Base-by-base conservation (phyloP, 2,797 vertebrate genomes). In the Bothrops alternatus region DNA sequence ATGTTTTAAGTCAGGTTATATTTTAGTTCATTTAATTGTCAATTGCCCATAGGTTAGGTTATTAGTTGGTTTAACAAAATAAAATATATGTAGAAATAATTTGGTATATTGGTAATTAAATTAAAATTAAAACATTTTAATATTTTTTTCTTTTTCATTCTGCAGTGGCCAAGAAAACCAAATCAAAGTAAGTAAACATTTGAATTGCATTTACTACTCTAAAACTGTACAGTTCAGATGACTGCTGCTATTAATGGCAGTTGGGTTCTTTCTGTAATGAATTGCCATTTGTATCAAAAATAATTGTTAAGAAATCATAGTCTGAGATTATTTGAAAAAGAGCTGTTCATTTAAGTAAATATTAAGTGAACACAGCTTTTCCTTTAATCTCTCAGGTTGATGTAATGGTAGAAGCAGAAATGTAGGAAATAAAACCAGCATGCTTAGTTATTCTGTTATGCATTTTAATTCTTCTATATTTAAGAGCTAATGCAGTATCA, bases 101-200 rank as follows among this genome's bases (percentile, higher is more conserved):
- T 92, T 57, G 82, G 0, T 42, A 23, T 91, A 32, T 90, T 89
- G 47, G 50, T 1, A 4, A 88, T 12, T 90, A 92, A 28, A 90
- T 32, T 50, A 93, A 92, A 28, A 90, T 32, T 50, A 93, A 37
- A 95, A 87, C 6, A 86, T 92, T 87, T 90, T 94, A 90, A n/a
- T 93, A 93, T 28, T 60, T 94, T 95, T 95, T 94, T 94, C 26
- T 97, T 96, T 93, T 47, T 93, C 53, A 3, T 95, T 94, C 86
- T 96, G 78, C 65, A 99, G 99, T 99, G 97, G 99, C 99, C 96
- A 99, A 98, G 78, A 82, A 82, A 97, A 97, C 97, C 93, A 99
- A 99, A 95, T 98, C 99, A 89, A 99, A 99, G 99, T 99, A 98
- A 99, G 99, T 98, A 94, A 53, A 90, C 55, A 47, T 16, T 93